Evolutionary conservation across 2,113 vertebrate genomes (phyloP).

Genomic region (Aptenodytes patagonicus): DNA sequence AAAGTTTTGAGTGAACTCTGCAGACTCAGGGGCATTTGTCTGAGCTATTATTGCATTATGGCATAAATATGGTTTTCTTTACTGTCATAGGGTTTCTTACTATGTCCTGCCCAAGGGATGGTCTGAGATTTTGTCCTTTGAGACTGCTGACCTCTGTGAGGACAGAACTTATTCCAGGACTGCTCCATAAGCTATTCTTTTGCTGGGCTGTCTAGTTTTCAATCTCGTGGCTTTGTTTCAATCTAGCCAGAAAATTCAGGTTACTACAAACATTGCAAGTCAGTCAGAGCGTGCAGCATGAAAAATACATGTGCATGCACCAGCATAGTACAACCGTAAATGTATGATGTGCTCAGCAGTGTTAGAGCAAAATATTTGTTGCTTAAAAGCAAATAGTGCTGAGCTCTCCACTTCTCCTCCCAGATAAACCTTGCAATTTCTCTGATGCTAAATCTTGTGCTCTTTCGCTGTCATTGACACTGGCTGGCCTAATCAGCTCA

Average conservation of each 20-base stretch:
- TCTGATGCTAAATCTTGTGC: background rate
- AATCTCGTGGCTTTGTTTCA: background rate
- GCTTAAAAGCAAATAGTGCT: background rate
- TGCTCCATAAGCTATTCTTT: background rate
- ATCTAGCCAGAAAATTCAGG: background rate
- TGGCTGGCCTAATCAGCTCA: background rate
- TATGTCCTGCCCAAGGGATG: background rate
- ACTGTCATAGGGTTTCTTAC: background rate
- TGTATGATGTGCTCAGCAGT: background rate
- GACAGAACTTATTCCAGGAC: background rate
- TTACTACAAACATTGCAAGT: background rate
- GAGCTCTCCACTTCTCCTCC: background rate
- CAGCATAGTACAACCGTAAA: background rate
- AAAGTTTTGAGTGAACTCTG: background rate
- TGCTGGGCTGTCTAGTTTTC: background rate
- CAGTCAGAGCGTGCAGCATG: background rate
- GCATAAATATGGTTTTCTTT: background rate
- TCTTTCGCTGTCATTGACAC: background rate
- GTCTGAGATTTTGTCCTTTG: background rate
- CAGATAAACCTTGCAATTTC: background rate
- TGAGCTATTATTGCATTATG: background rate
- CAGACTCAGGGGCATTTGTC: background rate
- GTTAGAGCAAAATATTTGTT: slow-evolving; percentile 2
- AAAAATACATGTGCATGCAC: background rate
- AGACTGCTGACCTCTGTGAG: background rate